These are phyloP conservation scores for Merluccius polli DNA, from an alignment of 2,797 vertebrate genomes.

Conservation along the genomic window DNA sequence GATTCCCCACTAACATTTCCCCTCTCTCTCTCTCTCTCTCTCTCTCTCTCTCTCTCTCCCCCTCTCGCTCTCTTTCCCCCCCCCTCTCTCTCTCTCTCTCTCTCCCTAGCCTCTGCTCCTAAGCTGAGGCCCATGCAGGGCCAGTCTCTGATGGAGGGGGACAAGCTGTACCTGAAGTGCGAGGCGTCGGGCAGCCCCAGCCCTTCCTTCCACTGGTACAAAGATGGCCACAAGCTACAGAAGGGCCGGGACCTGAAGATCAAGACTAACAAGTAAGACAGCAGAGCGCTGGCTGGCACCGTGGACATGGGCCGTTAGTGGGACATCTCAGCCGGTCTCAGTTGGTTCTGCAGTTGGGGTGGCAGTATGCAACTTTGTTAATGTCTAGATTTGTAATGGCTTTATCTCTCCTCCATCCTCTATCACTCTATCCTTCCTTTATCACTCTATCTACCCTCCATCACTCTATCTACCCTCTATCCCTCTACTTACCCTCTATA, in stretches of 20 bases:
- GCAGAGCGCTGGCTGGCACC: neutral
- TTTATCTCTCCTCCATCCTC: neutral
- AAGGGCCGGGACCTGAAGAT: constrained; percentile 92
- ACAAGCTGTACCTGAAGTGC: constrained; percentile 90
- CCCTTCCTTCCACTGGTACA: constrained; percentile 94
- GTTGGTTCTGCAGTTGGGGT: too few relatives aligned
- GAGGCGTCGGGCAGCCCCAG: constrained; percentile 89
- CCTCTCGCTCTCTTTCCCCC: constrained; percentile 11
- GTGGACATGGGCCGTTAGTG: too few relatives aligned
- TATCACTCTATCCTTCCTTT: too few relatives aligned
- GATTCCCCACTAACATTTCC: neutral
- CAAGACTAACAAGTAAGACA: constrained; percentile 90
- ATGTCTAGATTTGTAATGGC: neutral
- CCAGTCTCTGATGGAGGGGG: constrained; percentile 85
- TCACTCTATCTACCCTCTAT: too few relatives aligned
- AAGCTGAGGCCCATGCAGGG: constrained; percentile 88
- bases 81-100: constrained; percentile 8
- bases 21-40: constrained; percentile 6
- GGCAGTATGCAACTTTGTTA: neutral
- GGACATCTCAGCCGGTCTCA: too few relatives aligned
- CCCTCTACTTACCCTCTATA: too few relatives aligned
- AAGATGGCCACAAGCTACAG: constrained; percentile 92
- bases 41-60: constrained; percentile 24
- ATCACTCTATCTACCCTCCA: too few relatives aligned
- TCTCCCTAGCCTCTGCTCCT: constrained; percentile 79